Percentiles rank a stretch among this genome's conserved stretches.
Evolutionary conservation across 2,888 invertebrate species (phyloP).

Genomic region (Dasypogon diadema): DNA sequence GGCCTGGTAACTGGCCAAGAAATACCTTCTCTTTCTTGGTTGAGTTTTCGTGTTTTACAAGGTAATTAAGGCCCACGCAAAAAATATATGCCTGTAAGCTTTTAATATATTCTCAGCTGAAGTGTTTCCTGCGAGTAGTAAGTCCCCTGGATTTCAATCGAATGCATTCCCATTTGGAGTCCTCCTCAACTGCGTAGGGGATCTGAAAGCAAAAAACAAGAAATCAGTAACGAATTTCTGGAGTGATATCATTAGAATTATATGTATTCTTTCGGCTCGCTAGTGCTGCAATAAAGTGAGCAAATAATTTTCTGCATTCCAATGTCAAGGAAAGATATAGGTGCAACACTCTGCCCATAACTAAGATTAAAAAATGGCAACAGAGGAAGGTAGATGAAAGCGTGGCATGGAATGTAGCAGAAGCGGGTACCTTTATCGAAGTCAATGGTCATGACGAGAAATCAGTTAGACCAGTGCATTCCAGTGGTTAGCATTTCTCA

Average conservation of each 20-base stretch:
- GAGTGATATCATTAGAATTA: conserved; percentile 21
- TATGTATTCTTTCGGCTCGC: conserved; percentile 1
- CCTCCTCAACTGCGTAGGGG: background rate
- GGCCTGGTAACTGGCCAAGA: conserved; percentile 28
- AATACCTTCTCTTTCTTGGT: conserved; percentile 34
- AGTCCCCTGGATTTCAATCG: background rate
- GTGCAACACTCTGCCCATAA: conserved; percentile 13
- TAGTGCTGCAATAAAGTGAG: conserved; percentile 39
- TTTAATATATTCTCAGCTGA: background rate
- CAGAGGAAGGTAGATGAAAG: conserved; percentile 28
- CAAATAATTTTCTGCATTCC: conserved; percentile 53
- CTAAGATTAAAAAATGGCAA: conserved; percentile 23
- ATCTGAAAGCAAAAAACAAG: conserved; percentile 17
- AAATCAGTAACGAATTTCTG: conserved; percentile 7
- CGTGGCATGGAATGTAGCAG: conserved; percentile 29
- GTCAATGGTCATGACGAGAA: conserved; percentile 47
- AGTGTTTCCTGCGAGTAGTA: background rate
- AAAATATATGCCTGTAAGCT: conserved; percentile 11
- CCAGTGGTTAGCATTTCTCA: conserved; percentile 43
- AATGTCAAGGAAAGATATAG: conserved; percentile 37
- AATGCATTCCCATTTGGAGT: background rate
- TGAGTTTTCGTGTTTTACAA: conserved; percentile 37
- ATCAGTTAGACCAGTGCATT: conserved; percentile 48
- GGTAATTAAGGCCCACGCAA: conserved; percentile 32
- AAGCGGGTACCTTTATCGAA: conserved; percentile 39